phyloP scores from a whole-genome alignment of 2,113 vertebrate species.

The Pao palembangensis region DNA sequence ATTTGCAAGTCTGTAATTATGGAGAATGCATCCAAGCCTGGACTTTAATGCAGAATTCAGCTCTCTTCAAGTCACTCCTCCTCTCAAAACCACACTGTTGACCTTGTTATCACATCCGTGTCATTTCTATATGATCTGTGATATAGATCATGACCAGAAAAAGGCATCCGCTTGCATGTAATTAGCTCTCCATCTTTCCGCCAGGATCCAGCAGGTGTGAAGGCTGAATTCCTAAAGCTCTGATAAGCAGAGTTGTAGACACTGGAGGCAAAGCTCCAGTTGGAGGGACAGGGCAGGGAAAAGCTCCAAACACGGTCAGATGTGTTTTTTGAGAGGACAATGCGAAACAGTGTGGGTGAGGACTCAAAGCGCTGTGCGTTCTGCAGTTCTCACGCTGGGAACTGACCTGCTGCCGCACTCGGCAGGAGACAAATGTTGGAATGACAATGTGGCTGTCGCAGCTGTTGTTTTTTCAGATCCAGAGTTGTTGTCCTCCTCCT shows the following conservation, averaged over 20 bases:
- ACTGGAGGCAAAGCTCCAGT: too few species aligned
- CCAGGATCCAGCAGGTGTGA: too few species aligned
- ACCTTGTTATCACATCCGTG: too few species aligned
- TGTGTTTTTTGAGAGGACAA: neutral
- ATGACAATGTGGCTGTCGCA: slow-evolving; percentile 61
- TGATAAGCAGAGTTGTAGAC: too few species aligned
- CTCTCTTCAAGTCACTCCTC: neutral
- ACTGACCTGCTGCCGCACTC: slow-evolving; percentile 57
- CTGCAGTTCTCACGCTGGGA: slow-evolving; percentile 45
- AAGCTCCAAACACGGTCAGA: too few species aligned
- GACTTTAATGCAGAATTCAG: neutral
- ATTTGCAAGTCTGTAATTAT: neutral
- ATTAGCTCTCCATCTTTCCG: too few species aligned
- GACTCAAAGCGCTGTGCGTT: slow-evolving; percentile 5
- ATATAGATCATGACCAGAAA: too few species aligned
- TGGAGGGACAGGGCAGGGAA: too few species aligned
- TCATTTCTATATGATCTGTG: too few species aligned
- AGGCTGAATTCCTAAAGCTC: too few species aligned
- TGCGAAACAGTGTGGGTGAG: neutral
- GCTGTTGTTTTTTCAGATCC: slow-evolving; percentile 78
- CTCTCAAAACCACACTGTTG: too few species aligned
- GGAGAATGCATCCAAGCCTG: neutral
- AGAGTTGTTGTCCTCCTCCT: slow-evolving; percentile 48
- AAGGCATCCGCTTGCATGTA: too few species aligned
- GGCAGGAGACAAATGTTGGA: slow-evolving; percentile 65